Evolutionary conservation across 2,888 invertebrate species (phyloP), one percentile per base, ranked within the genome.

Genomic region (Oscheius sp.): DNA sequence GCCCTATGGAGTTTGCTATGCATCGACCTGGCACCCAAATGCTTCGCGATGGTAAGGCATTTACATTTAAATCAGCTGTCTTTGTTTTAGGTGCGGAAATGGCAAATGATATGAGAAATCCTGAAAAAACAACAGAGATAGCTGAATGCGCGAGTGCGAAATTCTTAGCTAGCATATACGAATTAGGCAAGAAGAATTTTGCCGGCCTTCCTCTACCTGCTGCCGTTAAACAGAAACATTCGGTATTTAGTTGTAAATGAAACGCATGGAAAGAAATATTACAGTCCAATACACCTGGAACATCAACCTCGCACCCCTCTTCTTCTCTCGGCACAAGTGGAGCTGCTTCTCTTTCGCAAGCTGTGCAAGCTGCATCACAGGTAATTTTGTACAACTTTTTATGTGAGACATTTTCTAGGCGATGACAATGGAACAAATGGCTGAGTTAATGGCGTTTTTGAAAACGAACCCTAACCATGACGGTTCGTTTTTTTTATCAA

Each of bases 101-200:
- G 3, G 25, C 27, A 18, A 58, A 58, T 12, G 58, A 29, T 16
- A 29, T 27, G 29, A 58, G 27, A 29, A n/a, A n/a, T 7, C 29
- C 58, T 16, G 56, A 55, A 16, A 16, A 41, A 21, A n/a, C 61
- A 21, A 21, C 43, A 18, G 61, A 43, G 7, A 61, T 61, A 18
- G 61, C 61, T 18, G 61, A n/a, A n/a, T n/a, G 43, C 9, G 43
- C 43, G 5, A 72, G 66, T 53, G 53, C 61, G 9, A 73, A 46
- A 52, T 73, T 45, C n/a, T 43, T 73, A 16, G 23, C 53, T 7
- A 56, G 41, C 7, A 53, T 58, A 18, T 73, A 73, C 35, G 73
- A 73, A 29, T 35, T 56, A 18, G 46, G 63, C 18, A 73, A 73
- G 45, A 68, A 64, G 53, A 73, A 69, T 21, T 73, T 73, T 23